Conservation (phyloP, 2,113 vertebrate species). For the Etheostoma cragini region DNA sequence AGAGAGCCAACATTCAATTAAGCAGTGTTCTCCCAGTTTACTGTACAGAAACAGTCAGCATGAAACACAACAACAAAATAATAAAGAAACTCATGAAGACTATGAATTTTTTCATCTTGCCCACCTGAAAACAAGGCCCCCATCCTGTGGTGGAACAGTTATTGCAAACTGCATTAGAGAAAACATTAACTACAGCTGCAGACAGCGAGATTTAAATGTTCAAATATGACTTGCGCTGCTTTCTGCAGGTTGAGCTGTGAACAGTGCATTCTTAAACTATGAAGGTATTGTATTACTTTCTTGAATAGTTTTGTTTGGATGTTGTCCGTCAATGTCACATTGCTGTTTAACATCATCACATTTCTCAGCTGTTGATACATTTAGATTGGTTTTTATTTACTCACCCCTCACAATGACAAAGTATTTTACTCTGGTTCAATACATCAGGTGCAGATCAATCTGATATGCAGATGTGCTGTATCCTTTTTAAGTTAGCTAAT, state of each 20-base stretch:
- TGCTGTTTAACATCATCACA: not conserved
- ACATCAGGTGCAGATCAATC: too few relatives aligned
- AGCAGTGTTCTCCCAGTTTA: not conserved
- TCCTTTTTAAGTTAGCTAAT: not conserved
- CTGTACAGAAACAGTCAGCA: conserved; percentile 24
- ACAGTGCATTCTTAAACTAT: not conserved
- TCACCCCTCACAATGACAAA: not conserved
- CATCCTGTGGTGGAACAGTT: conserved; percentile 14
- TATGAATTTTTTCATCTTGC: not conserved
- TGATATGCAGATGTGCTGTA: not conserved
- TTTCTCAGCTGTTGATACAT: not conserved
- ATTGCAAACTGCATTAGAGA: conserved; percentile 55
- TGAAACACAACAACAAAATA: not conserved
- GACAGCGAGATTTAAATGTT: not conserved
- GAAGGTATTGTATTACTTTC: not conserved
- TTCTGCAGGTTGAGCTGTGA: not conserved
- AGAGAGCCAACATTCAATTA: conserved; percentile 17
- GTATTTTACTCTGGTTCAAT: too few relatives aligned
- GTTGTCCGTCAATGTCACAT: not conserved
- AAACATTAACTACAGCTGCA: not conserved
- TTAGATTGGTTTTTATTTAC: not conserved
- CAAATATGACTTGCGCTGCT: not conserved
- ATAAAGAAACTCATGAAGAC: not conserved
- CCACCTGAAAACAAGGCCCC: conserved; percentile 36
- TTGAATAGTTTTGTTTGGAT: not conserved